A percentile compares a stretch with the other conserved stretches of the same genome.
Evolutionary conservation across 1,140 invertebrate genomes (phyloP).

Genomic region (Eubasilissa regina): DNA sequence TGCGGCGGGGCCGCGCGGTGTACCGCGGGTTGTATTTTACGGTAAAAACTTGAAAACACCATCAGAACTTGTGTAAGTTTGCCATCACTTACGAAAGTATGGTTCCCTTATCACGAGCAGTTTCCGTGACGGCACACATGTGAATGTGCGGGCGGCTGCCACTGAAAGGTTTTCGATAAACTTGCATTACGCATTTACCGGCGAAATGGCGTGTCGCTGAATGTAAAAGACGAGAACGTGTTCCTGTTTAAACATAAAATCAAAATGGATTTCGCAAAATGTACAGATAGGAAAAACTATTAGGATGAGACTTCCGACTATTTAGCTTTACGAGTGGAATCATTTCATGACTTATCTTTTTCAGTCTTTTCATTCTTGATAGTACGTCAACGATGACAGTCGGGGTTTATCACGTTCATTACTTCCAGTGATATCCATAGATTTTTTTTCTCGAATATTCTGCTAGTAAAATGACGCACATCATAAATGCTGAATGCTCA

Average conservation of each 20-base stretch:
- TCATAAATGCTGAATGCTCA: too few relatives aligned
- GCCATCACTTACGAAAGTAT: constrained; percentile 45
- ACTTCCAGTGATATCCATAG: too few relatives aligned
- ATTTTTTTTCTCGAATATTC: too few relatives aligned
- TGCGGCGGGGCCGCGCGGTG: background rate
- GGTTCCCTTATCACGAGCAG: constrained; percentile 49
- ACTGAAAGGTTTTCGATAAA: constrained; percentile 57
- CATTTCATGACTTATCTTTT: background rate
- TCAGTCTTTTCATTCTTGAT: background rate
- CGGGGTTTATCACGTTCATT: too few relatives aligned
- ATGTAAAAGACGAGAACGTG: background rate
- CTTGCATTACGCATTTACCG: constrained; percentile 55
- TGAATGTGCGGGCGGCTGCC: constrained; percentile 17
- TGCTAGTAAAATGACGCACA: too few relatives aligned
- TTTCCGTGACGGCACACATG: constrained; percentile 48
- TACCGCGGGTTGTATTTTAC: constrained; percentile 27
- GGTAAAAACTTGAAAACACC: constrained; percentile 40
- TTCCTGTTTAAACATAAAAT: constrained; percentile 2
- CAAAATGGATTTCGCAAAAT: constrained; percentile 17
- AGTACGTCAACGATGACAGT: too few relatives aligned
- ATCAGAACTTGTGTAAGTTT: constrained; percentile 36
- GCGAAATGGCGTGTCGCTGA: constrained; percentile 1
- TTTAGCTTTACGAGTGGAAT: background rate
- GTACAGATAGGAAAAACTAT: constrained; percentile 20
- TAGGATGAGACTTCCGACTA: background rate